These are phyloP conservation scores for Plebejus anna DNA, from an alignment of 2,888 invertebrate species.

Conservation along the genomic window DNA sequence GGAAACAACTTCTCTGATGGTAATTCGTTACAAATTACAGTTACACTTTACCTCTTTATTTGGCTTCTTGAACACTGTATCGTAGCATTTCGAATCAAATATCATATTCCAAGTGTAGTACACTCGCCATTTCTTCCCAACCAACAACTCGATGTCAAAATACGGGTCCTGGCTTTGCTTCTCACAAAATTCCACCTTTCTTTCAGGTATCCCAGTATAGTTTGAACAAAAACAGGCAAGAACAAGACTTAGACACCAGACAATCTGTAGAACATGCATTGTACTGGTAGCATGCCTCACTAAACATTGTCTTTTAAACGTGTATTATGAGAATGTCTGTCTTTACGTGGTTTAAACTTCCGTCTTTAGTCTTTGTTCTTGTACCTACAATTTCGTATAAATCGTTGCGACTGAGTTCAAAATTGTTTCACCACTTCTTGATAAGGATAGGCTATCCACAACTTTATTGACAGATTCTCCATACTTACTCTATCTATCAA, in stretches of 20 bases:
- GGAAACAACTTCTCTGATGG: too few relatives aligned
- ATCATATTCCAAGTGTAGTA: conserved; percentile 62
- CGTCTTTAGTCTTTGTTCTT: background rate
- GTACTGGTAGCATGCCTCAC: background rate
- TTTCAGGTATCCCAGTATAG: conserved; percentile 33
- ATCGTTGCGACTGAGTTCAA: too few relatives aligned
- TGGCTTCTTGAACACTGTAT: conserved; percentile 54
- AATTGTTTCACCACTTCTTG: too few relatives aligned
- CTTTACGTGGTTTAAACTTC: background rate
- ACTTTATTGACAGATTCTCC: too few relatives aligned
- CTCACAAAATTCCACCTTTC: conserved; percentile 44
- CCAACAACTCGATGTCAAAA: conserved; percentile 54
- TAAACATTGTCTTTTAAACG: background rate
- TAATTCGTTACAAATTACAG: too few relatives aligned
- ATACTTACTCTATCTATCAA: too few relatives aligned
- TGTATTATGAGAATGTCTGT: background rate
- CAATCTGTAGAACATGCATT: background rate
- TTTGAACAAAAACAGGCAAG: conserved; percentile 2
- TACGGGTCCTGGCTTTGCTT: conserved; percentile 50
- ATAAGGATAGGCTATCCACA: too few relatives aligned
- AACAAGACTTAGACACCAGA: background rate
- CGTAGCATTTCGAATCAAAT: conserved; percentile 51
- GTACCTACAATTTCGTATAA: background rate
- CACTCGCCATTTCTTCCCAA: conserved; percentile 57
- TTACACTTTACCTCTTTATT: conserved; percentile 44